Conservation (phyloP, 2,797 vertebrate genomes). For the Coccyzus lansbergi region DNA sequence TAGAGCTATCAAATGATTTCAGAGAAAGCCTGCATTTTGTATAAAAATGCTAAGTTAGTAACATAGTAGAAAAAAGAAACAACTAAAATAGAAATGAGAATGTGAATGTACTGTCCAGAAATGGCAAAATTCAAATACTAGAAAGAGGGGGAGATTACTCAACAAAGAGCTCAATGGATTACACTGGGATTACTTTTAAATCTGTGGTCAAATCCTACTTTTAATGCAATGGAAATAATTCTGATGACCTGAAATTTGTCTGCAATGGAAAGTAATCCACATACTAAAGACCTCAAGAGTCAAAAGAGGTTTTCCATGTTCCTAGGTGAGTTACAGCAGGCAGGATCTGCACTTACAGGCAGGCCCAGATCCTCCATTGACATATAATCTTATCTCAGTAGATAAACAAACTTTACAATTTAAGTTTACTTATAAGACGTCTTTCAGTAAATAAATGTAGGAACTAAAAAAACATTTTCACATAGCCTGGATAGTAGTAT, state of each 20-base stretch:
- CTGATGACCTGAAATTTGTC: background rate
- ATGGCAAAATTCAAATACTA: constrained; percentile 35
- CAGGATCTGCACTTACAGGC: background rate
- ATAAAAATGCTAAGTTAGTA: background rate
- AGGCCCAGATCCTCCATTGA: background rate
- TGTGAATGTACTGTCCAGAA: background rate
- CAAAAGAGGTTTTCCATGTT: background rate
- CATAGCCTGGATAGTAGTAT: background rate
- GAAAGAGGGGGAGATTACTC: constrained; percentile 35
- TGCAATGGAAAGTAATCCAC: background rate
- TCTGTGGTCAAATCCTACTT: constrained; percentile 43
- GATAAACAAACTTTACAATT: background rate
- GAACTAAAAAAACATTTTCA: background rate
- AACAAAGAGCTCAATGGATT: constrained; percentile 45
- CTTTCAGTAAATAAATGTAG: background rate
- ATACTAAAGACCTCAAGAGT: background rate
- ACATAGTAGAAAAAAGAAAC: background rate
- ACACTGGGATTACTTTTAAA: constrained; percentile 33
- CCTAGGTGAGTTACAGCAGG: background rate
- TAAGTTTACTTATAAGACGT: background rate
- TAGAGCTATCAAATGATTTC: constrained; percentile 26
- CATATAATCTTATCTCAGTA: background rate
- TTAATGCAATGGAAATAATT: constrained; percentile 19
- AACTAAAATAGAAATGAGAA: constrained; percentile 4
- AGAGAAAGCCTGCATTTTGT: background rate